phyloP scores from a whole-genome alignment of 2,888 invertebrate genomes.

The Synergus gifuensis region DNA sequence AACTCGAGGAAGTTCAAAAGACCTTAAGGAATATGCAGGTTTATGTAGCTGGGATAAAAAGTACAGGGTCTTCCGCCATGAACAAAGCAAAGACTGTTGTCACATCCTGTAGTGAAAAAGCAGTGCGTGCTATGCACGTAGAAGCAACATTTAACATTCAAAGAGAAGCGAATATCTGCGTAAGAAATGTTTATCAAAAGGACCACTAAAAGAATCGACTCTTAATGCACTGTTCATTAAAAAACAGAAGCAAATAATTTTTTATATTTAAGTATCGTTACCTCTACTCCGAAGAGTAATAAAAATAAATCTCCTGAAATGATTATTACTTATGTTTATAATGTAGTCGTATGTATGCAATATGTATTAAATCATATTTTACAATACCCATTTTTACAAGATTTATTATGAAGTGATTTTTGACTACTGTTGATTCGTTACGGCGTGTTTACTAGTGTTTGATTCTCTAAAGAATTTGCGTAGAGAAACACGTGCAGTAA shows the following conservation, averaged over 20 bases:
- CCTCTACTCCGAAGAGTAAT: background rate
- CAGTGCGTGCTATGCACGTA: constrained; percentile 30
- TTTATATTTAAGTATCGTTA: background rate
- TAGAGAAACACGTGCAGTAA: background rate
- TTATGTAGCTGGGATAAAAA: constrained; percentile 14
- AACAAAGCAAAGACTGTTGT: constrained; percentile 41
- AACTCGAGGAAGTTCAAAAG: constrained; percentile 22
- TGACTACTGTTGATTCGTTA: background rate
- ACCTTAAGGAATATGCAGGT: constrained; percentile 29
- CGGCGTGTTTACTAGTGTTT: background rate
- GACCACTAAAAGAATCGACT: background rate
- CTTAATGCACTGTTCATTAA: background rate
- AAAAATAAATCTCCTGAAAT: background rate
- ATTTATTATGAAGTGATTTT: background rate
- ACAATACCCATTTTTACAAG: background rate
- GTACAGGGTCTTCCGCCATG: constrained; percentile 20
- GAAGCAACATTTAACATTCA: constrained; percentile 34
- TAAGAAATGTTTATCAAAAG: constrained; percentile 30
- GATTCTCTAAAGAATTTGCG: background rate
- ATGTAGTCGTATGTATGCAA: background rate
- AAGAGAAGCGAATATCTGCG: constrained; percentile 22
- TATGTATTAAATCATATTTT: background rate
- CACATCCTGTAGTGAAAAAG: constrained; percentile 39
- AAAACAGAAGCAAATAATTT: background rate
- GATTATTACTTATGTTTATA: background rate